phyloP scores from a whole-genome alignment of 1,140 invertebrate species.

The Halictus rubicundus region DNA sequence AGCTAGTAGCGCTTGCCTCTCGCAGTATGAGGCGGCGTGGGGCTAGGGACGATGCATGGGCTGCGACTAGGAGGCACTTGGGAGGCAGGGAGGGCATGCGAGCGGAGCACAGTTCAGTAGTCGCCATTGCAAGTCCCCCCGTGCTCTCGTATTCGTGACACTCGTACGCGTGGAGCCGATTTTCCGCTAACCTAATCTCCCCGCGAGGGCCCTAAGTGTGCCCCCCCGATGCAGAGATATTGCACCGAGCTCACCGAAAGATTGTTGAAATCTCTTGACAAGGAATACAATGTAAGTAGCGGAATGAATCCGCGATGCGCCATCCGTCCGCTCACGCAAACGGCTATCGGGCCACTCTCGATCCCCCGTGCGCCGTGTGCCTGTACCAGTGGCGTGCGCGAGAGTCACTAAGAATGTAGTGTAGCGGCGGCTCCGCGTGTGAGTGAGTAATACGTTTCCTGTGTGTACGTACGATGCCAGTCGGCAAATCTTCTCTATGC shows the following conservation, averaged over 20 bases:
- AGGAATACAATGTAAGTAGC: conserved; percentile 86
- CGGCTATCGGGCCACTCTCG: conserved; percentile 79
- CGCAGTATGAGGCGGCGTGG: conserved; percentile 61
- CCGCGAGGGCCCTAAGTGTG: conserved; percentile 73
- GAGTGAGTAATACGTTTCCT: conserved; percentile 41
- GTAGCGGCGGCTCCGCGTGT: conserved; percentile 50
- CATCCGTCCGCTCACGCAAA: conserved; percentile 77
- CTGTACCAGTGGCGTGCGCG: conserved; percentile 68
- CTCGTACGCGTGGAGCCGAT: conserved; percentile 72
- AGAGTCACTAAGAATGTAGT: conserved; percentile 52
- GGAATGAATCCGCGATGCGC: conserved; percentile 66
- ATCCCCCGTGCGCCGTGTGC: conserved; percentile 73
- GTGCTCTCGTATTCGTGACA: conserved; percentile 74
- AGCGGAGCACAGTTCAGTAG: conserved; percentile 76
- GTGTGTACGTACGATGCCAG: conserved; percentile 49
- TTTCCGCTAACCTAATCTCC: conserved; percentile 71
- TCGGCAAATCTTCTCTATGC: conserved; percentile 19
- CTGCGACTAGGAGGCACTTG: conserved; percentile 74
- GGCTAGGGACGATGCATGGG: conserved; percentile 65
- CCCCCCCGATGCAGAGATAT: conserved; percentile 82
- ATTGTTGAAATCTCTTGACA: conserved; percentile 85
- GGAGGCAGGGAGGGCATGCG: conserved; percentile 78
- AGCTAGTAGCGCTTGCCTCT: conserved; percentile 59
- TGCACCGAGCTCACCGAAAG: conserved; percentile 84
- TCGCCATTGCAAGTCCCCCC: conserved; percentile 78